Conservation (phyloP, 2,113 vertebrate species). For the Tetraodon nigroviridis region DNA sequence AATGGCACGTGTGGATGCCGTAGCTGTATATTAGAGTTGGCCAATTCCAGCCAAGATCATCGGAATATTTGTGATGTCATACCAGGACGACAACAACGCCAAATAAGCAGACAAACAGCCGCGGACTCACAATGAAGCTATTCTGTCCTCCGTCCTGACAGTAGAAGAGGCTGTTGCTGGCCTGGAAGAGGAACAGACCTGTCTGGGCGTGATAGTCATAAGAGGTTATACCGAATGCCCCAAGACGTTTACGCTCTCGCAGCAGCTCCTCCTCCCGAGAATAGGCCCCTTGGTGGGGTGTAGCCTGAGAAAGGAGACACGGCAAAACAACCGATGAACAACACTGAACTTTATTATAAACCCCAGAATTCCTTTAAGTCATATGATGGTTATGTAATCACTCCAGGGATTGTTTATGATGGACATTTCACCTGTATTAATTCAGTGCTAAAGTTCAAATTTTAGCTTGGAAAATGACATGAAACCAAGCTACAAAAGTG, state of each 20-base stretch:
- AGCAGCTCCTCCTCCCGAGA: conserved; percentile 93
- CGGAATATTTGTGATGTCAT: background rate
- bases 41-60: background rate
- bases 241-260: conserved; percentile 90
- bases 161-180: conserved; percentile 96
- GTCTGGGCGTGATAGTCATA: conserved; percentile 93
- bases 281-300: conserved; percentile 91
- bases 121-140: conserved; percentile 87
- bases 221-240: conserved; percentile 94
- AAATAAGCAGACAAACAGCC: background rate
- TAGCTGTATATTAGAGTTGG: background rate
- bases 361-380: no score
- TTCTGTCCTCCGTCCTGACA: conserved; percentile 92
- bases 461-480: no score
- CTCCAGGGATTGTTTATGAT: no score
- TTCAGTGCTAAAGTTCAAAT: no score
- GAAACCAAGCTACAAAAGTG: no score
- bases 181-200: conserved; percentile 97
- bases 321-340: background rate
- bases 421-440: no score
- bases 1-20: background rate
- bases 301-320: conserved; percentile 74
- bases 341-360: no score
- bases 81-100: no score
- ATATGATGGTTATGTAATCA: no score